A percentile compares a stretch with the other conserved stretches of the same genome.
These are phyloP conservation scores for Crotalus viridis DNA, from an alignment of 2,113 vertebrate genomes.

Conservation along the genomic window DNA sequence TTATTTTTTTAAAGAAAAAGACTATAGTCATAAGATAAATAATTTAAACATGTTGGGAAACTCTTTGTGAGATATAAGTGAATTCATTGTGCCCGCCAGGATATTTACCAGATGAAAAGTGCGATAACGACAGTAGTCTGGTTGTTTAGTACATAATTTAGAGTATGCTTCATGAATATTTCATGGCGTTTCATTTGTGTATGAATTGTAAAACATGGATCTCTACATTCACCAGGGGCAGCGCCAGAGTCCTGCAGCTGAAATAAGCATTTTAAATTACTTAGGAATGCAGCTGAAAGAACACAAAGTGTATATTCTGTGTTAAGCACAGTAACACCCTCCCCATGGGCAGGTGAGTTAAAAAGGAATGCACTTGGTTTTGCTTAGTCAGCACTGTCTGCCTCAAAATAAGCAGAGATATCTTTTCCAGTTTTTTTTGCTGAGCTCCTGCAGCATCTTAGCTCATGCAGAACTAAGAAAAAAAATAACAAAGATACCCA, in stretches of 20 bases:
- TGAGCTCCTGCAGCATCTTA: background rate
- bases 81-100: slow-evolving; percentile 56
- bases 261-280: slow-evolving; percentile 66
- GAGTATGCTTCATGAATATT: slow-evolving; percentile 68
- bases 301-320: slow-evolving; percentile 19
- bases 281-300: slow-evolving; percentile 51
- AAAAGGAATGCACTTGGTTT: background rate
- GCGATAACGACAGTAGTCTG: slow-evolving; percentile 55
- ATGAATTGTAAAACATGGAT: slow-evolving; percentile 66
- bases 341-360: slow-evolving; percentile 2
- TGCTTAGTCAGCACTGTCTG: slow-evolving; percentile 16
- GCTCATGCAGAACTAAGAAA: background rate
- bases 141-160: slow-evolving; percentile 69
- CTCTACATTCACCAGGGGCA: slow-evolving; percentile 64
- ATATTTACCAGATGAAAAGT: slow-evolving; percentile 65
- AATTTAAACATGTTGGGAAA: slow-evolving; percentile 66
- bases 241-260: slow-evolving; percentile 51
- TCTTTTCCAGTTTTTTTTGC: background rate
- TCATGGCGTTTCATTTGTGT: slow-evolving; percentile 62
- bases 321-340: slow-evolving; percentile 42
- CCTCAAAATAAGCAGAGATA: slow-evolving; percentile 34
- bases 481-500: background rate
- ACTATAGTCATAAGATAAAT: slow-evolving; percentile 56
- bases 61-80: slow-evolving; percentile 57
- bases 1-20: slow-evolving; percentile 19